Evolutionary conservation across 1,140 invertebrate genomes (phyloP).

Genomic region (Semibalanus balanoides): DNA sequence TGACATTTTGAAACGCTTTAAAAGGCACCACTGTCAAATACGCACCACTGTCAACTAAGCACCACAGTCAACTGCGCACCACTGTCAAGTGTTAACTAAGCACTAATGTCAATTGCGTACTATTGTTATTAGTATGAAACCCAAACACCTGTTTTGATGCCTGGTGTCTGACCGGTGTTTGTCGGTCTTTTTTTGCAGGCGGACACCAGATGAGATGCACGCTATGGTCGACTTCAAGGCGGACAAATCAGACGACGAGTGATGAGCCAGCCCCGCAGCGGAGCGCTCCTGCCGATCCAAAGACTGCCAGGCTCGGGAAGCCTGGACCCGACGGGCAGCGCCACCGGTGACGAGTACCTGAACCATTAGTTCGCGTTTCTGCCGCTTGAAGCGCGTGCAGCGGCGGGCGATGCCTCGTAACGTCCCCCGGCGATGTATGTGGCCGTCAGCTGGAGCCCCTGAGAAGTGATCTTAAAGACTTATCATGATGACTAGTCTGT

Average conservation of each 20-base stretch:
- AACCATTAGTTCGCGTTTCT: neutral
- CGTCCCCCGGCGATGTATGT: too few species aligned
- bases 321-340: too few species aligned
- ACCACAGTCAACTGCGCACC: neutral
- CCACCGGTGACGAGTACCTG: neutral
- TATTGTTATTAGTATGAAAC: neutral
- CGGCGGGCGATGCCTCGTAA: too few species aligned
- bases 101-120: neutral
- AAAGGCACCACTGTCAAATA: neutral
- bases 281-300: neutral
- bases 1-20: too few species aligned
- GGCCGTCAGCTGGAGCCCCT: too few species aligned
- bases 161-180: too few species aligned
- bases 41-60: neutral
- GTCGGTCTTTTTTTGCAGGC: constrained; percentile 39
- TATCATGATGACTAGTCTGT: too few species aligned
- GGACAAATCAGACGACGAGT: constrained; percentile 82
- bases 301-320: neutral
- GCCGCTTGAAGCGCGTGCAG: too few species aligned
- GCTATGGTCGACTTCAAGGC: constrained; percentile 87
- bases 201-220: constrained; percentile 77
- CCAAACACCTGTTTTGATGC: too few species aligned
- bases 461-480: too few species aligned
- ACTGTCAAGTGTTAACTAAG: neutral
- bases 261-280: neutral